phyloP scores from a whole-genome alignment of 2,797 vertebrate genomes.

The Carapus acus region DNA sequence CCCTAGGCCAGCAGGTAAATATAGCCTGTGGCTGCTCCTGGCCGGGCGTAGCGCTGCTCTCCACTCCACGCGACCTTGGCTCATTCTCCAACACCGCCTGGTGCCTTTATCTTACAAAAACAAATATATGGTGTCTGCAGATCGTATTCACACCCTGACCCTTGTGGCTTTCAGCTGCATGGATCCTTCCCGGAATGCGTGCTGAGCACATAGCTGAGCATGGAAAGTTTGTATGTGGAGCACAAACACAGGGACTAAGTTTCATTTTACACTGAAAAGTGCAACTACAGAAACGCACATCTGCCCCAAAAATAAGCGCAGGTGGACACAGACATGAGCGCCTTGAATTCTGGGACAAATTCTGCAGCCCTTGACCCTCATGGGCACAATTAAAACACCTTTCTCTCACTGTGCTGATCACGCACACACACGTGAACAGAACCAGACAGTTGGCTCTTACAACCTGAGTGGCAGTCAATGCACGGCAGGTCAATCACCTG shows the following conservation, averaged over 20 bases:
- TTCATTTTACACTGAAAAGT: background rate
- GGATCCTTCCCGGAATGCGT: too few species aligned
- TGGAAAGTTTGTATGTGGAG: background rate
- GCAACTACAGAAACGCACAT: constrained; percentile 3
- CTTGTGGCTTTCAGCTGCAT: too few species aligned
- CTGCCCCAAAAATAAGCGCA: background rate
- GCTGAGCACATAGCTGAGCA: too few species aligned
- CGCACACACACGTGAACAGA: too few species aligned
- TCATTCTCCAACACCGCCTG: constrained; percentile 31
- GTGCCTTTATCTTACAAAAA: constrained; percentile 5
- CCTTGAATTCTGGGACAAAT: constrained; percentile 35
- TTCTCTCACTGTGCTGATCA: too few species aligned
- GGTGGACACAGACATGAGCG: constrained; percentile 11
- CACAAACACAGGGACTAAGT: background rate
- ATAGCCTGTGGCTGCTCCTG: constrained; percentile 58
- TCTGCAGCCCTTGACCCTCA: constrained; percentile 8
- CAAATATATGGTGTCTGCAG: background rate
- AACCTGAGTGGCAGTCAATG: too few species aligned
- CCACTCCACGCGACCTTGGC: constrained; percentile 60
- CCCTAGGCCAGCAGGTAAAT: constrained; percentile 66
- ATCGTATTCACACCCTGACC: too few species aligned
- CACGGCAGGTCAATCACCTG: too few species aligned
- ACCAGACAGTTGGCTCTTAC: too few species aligned
- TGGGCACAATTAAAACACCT: constrained; percentile 2
- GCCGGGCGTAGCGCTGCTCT: constrained; percentile 56